A percentile compares a stretch with the other conserved stretches of the same genome.
phyloP scores from a whole-genome alignment of 2,888 invertebrate species.

The Andrena praecox region DNA sequence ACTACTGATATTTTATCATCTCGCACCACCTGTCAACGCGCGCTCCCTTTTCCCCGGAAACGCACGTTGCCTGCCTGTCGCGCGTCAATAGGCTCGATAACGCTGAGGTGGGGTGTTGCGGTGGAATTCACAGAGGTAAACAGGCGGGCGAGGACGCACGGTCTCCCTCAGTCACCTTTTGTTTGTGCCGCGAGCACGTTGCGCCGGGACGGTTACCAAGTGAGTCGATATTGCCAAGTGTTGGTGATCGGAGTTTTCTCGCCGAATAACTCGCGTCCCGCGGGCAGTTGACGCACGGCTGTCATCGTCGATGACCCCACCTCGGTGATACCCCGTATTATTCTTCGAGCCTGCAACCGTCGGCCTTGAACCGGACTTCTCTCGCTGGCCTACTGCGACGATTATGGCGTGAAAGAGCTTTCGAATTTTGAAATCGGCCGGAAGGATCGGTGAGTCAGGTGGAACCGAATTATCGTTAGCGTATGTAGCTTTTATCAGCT shows the following conservation, averaged over 20 bases:
- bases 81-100: constrained; percentile 10
- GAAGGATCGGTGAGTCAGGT: constrained; percentile 49
- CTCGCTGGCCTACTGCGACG: constrained; percentile 72
- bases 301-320: constrained; percentile 20
- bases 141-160: constrained; percentile 46
- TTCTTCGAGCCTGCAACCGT: constrained; percentile 23
- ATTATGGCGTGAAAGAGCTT: constrained; percentile 49
- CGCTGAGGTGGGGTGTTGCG: constrained; percentile 61
- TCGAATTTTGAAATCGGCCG: constrained; percentile 60
- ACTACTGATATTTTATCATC: constrained; percentile 23
- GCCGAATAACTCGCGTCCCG: background rate
- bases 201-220: constrained; percentile 36
- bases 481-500: background rate
- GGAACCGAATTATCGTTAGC: constrained; percentile 12
- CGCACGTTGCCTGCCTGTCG: constrained; percentile 54
- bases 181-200: constrained; percentile 58
- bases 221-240: background rate
- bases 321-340: constrained; percentile 2
- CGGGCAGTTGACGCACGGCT: background rate
- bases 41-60: constrained; percentile 21
- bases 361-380: constrained; percentile 76
- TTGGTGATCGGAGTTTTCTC: background rate
- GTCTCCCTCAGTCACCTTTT: constrained; percentile 49
- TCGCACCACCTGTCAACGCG: constrained; percentile 39
- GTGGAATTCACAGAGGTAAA: constrained; percentile 55